These are phyloP conservation scores for Elysia chlorotica DNA, from an alignment of 1,140 invertebrate species.

Conservation along the genomic window DNA sequence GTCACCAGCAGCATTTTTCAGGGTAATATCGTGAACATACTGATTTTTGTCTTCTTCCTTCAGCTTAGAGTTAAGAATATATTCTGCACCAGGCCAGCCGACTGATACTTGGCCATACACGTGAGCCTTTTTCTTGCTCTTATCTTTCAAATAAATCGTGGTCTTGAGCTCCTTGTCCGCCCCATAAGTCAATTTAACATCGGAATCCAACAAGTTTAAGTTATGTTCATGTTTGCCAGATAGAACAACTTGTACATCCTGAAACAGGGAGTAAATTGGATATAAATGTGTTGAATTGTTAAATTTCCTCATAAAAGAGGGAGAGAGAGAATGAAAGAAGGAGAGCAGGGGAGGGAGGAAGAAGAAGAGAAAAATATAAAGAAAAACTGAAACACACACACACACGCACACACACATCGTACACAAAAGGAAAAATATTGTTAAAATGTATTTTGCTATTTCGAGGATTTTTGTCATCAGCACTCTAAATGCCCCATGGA, in stretches of 20 bases:
- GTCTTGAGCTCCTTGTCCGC: constrained; percentile 20
- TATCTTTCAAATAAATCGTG: constrained; percentile 19
- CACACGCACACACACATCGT: no score
- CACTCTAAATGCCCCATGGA: no score
- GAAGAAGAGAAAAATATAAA: no score
- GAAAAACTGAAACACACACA: no score
- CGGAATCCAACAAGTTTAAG: constrained; percentile 17
- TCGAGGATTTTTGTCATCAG: no score
- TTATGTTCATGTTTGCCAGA: constrained; percentile 18
- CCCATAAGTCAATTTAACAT: constrained; percentile 15
- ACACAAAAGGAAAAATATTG: no score
- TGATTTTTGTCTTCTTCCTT: background rate
- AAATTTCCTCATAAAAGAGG: no score
- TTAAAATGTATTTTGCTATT: no score
- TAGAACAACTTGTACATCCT: background rate
- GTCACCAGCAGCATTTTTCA: background rate
- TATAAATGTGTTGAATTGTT: no score
- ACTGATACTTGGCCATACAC: background rate
- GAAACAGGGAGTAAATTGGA: no score
- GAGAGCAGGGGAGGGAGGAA: background rate
- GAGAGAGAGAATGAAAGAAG: background rate
- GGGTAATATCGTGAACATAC: background rate
- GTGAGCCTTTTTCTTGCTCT: constrained; percentile 15
- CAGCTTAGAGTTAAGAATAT: background rate
- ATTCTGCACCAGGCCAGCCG: background rate